Percentiles rank a stretch among this genome's conserved stretches.
Evolutionary conservation across 1,140 invertebrate genomes (phyloP).

Genomic region (Mizuhopecten yessoensis): DNA sequence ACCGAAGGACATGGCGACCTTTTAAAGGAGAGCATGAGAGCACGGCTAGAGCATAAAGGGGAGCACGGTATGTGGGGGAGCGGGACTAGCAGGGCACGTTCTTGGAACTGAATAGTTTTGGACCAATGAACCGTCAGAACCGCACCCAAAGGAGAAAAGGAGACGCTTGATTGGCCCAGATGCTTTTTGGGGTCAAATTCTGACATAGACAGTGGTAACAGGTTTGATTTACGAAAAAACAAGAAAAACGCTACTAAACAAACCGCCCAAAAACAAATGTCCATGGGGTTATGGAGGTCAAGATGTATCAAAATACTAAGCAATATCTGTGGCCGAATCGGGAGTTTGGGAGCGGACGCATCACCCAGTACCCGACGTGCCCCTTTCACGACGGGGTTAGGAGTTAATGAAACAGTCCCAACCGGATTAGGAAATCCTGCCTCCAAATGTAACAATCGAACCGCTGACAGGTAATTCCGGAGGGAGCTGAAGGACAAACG

Average conservation of each 20-base stretch:
- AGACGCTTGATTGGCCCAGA: background rate
- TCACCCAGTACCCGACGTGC: slow-evolving; percentile 29
- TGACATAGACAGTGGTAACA: background rate
- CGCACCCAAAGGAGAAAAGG: background rate
- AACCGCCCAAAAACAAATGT: slow-evolving; percentile 46
- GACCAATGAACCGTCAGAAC: background rate
- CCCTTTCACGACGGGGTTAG: slow-evolving; percentile 39
- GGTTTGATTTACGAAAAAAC: slow-evolving; percentile 55
- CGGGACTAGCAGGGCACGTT: slow-evolving; percentile 6
- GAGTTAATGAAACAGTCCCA: background rate
- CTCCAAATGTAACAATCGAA: slow-evolving; percentile 41
- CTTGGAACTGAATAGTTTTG: slow-evolving; percentile 48
- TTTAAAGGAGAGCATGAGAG: background rate
- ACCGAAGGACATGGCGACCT: no score
- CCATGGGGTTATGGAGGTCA: background rate
- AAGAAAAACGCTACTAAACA: slow-evolving; percentile 52
- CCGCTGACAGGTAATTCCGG: slow-evolving; percentile 44
- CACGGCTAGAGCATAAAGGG: slow-evolving; percentile 24
- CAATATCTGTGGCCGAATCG: slow-evolving; percentile 42
- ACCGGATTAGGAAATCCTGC: background rate
- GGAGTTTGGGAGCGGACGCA: background rate
- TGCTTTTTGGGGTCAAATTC: slow-evolving; percentile 49
- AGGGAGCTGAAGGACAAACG: background rate
- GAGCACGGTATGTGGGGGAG: slow-evolving; percentile 10
- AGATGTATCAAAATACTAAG: background rate